phyloP scores from a whole-genome alignment of 2,113 vertebrate species.

The Andinoacara biseriatus region DNA sequence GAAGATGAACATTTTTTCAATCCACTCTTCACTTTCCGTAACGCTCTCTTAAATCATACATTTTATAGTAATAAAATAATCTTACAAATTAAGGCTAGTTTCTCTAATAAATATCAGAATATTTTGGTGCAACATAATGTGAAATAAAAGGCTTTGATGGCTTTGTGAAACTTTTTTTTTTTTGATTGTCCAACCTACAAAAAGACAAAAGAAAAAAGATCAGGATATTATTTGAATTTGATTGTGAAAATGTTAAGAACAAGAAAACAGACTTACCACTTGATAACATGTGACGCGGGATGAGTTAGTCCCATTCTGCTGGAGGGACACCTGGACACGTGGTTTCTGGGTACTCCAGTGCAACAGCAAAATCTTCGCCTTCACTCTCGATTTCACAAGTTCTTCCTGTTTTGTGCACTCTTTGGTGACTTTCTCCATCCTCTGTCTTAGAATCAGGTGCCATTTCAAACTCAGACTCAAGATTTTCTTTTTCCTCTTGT shows the following conservation, averaged over 20 bases:
- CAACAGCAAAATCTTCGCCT: conserved; percentile 61
- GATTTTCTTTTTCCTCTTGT: background rate
- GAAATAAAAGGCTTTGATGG: conserved; percentile 10
- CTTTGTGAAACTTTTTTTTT: conserved; percentile 17
- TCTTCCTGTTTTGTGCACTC: background rate
- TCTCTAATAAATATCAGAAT: conserved; percentile 5
- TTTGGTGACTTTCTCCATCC: conserved; percentile 6
- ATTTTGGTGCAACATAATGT: conserved; percentile 2
- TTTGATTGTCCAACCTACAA: conserved; percentile 39
- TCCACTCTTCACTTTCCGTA: background rate
- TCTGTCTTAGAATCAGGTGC: background rate
- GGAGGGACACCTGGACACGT: background rate
- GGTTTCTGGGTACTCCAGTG: conserved; percentile 43
- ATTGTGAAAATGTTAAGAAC: background rate
- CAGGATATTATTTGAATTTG: background rate
- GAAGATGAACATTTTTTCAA: conserved; percentile 15
- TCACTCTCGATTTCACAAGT: conserved; percentile 46
- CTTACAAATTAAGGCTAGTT: background rate
- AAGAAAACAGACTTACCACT: conserved; percentile 20
- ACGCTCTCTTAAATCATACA: background rate
- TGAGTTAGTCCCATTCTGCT: conserved; percentile 30
- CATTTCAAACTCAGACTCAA: background rate
- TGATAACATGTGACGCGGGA: too few relatives aligned
- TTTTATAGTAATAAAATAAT: conserved; percentile 10
- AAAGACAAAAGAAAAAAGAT: background rate